A percentile compares a stretch with the other conserved stretches of the same genome.
These are phyloP conservation scores for Branchipolynoe longqiensis DNA, from an alignment of 2,888 invertebrate genomes.

Conservation along the genomic window DNA sequence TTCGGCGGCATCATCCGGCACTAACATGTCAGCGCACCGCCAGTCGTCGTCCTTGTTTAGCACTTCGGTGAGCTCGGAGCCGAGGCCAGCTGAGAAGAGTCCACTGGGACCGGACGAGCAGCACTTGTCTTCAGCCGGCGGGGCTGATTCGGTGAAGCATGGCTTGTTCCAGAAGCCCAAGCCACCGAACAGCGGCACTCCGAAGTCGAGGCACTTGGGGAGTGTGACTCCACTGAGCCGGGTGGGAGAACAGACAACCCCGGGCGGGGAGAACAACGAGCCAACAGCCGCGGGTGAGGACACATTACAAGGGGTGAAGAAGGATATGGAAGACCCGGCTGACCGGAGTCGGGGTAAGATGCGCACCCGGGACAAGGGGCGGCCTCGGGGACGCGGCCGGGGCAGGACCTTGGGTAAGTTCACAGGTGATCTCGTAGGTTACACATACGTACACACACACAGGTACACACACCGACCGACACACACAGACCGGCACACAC, in stretches of 20 bases:
- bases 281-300: not conserved
- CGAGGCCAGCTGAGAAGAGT: too few species aligned
- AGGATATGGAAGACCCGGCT: not conserved
- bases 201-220: not conserved
- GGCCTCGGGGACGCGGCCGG: not conserved
- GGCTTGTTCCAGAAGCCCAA: not conserved
- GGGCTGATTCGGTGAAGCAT: not conserved
- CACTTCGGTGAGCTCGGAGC: not conserved
- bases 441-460: too few species aligned
- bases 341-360: not conserved
- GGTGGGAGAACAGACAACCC: not conserved
- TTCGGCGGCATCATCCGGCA: not conserved
- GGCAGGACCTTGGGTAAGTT: constrained; percentile 35
- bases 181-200: not conserved
- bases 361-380: not conserved
- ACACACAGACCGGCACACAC: too few species aligned
- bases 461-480: too few species aligned
- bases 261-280: not conserved
- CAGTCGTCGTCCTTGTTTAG: constrained; percentile 14
- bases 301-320: not conserved
- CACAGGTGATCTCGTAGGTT: too few species aligned
- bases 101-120: too few species aligned
- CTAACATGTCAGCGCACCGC: not conserved
- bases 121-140: not conserved
- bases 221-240: not conserved